Conservation (phyloP, 2,797 vertebrate genomes). For the Hylomyscus alleni region DNA sequence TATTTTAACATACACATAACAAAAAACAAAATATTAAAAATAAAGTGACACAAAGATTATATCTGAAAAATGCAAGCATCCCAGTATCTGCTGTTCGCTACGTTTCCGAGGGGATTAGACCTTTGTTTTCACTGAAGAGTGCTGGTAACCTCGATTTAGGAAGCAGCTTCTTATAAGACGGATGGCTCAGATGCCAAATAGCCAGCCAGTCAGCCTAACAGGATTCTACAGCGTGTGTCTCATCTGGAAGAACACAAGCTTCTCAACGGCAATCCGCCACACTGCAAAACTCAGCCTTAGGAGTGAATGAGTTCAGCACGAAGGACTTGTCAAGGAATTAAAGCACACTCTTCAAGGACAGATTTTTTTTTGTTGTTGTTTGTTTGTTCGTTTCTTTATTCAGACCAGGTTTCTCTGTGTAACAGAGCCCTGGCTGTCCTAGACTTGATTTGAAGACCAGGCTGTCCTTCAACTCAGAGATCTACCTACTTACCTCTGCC, state of each 20-base stretch:
- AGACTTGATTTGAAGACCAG: neutral
- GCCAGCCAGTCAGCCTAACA: neutral
- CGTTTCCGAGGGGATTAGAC: neutral
- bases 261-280: neutral
- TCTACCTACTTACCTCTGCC: neutral
- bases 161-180: neutral
- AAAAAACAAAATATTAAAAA: constrained; percentile 20
- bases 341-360: neutral
- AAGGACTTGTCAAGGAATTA: neutral
- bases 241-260: neutral
- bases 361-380: too few species aligned
- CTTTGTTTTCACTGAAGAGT: constrained; percentile 45
- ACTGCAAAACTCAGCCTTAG: neutral
- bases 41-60: neutral
- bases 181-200: neutral
- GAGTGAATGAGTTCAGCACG: neutral
- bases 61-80: neutral
- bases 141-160: neutral
- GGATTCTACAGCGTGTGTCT: neutral
- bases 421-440: neutral
- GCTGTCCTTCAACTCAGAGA: neutral
- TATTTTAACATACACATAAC: constrained; percentile 30
- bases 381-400: neutral
- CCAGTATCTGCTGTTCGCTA: neutral
- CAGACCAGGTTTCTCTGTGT: neutral